Percentiles rank a stretch among this genome's conserved stretches.
These are phyloP conservation scores for Octodon degus DNA, from an alignment of 2,113 vertebrate species.

Conservation along the genomic window DNA sequence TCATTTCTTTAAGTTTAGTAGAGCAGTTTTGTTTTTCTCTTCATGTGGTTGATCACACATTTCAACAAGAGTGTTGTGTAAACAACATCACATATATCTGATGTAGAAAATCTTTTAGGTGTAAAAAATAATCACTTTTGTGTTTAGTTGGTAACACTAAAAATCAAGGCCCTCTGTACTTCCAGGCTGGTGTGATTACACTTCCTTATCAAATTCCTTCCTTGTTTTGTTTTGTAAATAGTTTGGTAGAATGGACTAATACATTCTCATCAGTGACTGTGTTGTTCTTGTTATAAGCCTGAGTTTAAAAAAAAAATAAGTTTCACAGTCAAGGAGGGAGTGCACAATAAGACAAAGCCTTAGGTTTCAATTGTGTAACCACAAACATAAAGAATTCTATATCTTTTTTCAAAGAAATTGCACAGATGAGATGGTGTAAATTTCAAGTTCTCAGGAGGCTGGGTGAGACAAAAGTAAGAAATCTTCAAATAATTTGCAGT, in stretches of 20 bases:
- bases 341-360: background rate
- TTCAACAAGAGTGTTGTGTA: conserved; percentile 23
- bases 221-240: background rate
- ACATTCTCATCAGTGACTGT: background rate
- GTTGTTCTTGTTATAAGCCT: background rate
- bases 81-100: background rate
- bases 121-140: background rate
- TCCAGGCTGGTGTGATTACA: background rate
- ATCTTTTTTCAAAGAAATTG: background rate
- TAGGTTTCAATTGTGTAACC: background rate
- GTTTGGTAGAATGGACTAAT: conserved; percentile 1
- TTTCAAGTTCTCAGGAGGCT: background rate
- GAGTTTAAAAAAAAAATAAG: background rate
- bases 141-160: background rate
- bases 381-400: background rate
- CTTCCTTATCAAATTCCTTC: background rate
- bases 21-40: conserved; percentile 16
- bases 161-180: background rate
- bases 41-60: background rate
- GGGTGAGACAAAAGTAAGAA: background rate
- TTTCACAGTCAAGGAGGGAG: background rate
- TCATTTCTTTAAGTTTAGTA: conserved; percentile 31
- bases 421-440: background rate
- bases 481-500: background rate
- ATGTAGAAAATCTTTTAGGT: background rate